Conservation (phyloP, 2,113 vertebrate species). For the Anarhynchus alexandrinus region DNA sequence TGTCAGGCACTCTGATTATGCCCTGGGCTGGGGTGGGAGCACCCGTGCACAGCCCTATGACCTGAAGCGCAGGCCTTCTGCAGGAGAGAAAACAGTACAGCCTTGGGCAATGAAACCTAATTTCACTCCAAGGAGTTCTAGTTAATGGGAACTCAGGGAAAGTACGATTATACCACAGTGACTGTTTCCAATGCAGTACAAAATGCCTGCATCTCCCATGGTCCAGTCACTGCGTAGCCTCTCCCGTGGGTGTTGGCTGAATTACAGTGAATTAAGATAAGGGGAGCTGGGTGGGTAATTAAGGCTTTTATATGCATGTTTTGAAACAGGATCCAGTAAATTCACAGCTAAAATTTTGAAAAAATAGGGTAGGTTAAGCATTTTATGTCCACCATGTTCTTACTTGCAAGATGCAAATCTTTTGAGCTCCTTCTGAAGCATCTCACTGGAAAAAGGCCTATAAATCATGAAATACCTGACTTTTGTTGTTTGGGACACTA, state of each 20-base stretch:
- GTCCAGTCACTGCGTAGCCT: constrained; percentile 21
- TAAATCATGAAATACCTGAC: neutral
- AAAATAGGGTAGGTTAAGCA: neutral
- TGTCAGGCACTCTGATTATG: neutral
- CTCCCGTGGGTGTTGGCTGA: constrained; percentile 26
- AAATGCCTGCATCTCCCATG: neutral
- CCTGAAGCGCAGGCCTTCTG: constrained; percentile 28
- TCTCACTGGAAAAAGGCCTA: neutral
- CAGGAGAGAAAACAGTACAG: constrained; percentile 5
- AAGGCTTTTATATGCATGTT: constrained; percentile 7
- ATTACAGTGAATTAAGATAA: constrained; percentile 29
- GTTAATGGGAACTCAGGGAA: constrained; percentile 22
- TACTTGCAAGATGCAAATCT: constrained; percentile 34
- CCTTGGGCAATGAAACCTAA: constrained; percentile 52
- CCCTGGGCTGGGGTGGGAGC: constrained; percentile 43
- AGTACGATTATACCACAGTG: neutral
- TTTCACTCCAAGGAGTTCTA: constrained; percentile 20
- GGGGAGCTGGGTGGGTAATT: constrained; percentile 32
- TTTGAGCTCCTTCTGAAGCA: neutral
- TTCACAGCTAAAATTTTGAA: neutral
- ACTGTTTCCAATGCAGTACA: neutral
- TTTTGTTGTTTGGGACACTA: constrained; percentile 24
- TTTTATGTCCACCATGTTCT: constrained; percentile 1
- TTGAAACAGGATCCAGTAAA: constrained; percentile 29
- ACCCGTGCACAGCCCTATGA: neutral